Conservation (phyloP, 2,888 invertebrate genomes). For the Tetragnatha montana region DNA sequence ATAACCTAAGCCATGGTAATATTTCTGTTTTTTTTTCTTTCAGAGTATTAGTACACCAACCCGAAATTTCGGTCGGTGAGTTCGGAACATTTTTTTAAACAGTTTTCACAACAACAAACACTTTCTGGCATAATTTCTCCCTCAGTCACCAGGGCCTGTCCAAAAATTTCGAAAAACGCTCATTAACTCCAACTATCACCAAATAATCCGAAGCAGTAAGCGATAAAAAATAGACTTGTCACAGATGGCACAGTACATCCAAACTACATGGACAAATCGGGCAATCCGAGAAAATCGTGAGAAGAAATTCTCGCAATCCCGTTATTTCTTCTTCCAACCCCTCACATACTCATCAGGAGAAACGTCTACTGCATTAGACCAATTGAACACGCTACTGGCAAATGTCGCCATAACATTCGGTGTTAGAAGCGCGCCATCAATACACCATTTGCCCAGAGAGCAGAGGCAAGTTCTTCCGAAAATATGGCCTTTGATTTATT, state of each 20-base stretch:
- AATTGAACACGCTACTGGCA: constrained; percentile 49
- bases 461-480: constrained; percentile 47
- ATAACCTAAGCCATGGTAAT: no score
- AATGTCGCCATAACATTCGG: constrained; percentile 49
- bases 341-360: constrained; percentile 23
- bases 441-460: constrained; percentile 51
- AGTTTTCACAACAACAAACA: no score
- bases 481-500: constrained; percentile 62
- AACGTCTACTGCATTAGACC: constrained; percentile 51
- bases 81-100: no score
- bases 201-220: no score
- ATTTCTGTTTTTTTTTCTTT: no score
- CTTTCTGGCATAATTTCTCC: no score
- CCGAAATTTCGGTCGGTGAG: no score
- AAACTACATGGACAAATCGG: background rate
- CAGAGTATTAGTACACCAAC: no score
- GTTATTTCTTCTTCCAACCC: background rate
- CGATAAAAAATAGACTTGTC: background rate
- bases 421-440: constrained; percentile 52
- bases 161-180: no score
- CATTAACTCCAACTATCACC: no score
- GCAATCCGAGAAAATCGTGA: constrained; percentile 18
- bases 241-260: background rate
- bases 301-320: constrained; percentile 26
- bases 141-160: no score